Conservation (phyloP, 2,888 invertebrate species). For the Piscicola geometra region DNA sequence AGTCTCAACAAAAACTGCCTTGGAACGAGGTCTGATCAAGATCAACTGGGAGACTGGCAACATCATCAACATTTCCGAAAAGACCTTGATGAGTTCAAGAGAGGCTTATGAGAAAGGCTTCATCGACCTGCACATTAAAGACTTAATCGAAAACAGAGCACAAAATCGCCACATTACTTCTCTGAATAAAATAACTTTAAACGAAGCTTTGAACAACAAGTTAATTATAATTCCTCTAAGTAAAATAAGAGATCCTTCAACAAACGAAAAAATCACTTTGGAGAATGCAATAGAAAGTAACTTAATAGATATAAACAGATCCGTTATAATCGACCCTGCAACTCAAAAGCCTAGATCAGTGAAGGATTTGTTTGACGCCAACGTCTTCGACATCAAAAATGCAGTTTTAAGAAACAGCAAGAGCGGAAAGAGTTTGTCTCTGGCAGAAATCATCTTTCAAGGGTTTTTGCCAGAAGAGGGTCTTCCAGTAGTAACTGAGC, state of each 20-base stretch:
- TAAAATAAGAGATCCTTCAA: constrained; percentile 42
- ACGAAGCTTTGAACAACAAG: constrained; percentile 44
- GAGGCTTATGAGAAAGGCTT: constrained; percentile 88
- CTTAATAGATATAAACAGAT: constrained; percentile 42
- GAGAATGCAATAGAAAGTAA: constrained; percentile 66
- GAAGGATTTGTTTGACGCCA: constrained; percentile 82
- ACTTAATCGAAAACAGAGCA: constrained; percentile 40
- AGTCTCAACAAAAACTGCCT: constrained; percentile 75
- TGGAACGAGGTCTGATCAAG: constrained; percentile 63
- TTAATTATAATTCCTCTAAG: constrained; percentile 44
- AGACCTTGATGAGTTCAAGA: constrained; percentile 70
- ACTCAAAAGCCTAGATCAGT: constrained; percentile 70
- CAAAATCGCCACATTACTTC: constrained; percentile 1
- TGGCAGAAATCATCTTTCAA: constrained; percentile 69
- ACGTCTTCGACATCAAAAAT: constrained; percentile 80
- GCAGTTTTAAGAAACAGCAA: constrained; percentile 64
- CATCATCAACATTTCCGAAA: constrained; percentile 66
- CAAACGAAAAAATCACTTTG: constrained; percentile 64
- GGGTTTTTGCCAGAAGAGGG: constrained; percentile 56
- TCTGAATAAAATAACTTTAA: constrained; percentile 40
- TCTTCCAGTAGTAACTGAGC: constrained; percentile 63
- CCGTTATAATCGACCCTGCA: constrained; percentile 62
- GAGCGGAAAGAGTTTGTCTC: constrained; percentile 67
- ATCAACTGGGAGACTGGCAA: constrained; percentile 43
- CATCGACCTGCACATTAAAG: constrained; percentile 65